Evolutionary conservation across 2,888 invertebrate genomes (phyloP), one percentile per base, ranked within the genome.

Genomic region (Zonitis immaculata): DNA sequence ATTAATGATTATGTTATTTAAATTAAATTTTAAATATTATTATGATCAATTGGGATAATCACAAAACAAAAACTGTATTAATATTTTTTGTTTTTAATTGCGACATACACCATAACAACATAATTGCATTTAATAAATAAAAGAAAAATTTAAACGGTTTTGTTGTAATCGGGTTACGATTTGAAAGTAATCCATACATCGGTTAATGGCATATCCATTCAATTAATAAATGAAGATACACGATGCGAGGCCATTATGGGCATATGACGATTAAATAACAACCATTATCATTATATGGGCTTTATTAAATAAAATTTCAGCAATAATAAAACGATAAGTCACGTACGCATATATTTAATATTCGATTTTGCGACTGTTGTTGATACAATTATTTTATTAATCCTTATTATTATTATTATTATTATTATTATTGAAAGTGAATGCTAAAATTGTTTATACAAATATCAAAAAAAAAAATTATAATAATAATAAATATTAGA

Each of bases 121-220:
- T 60, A 62, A 62, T 62, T 60, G 49, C 54, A 57, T 57, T 62
- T 59, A 58, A 60, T 60, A 60, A 60, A n/a, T n/a, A n/a, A n/a
- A n/a, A n/a, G n/a, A 55, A 51, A 58, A 22, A 58, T 57, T 58
- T 54, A 55, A 54, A 51, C 55, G 49, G 39, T 58, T 57, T 49
- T 54, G 57, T 55, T 52, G 58, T 60, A 61, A 61, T 60, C 61
- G 58, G 60, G 62, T 60, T 62, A 60, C 58, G 57, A 62, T 60
- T 62, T 56, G 62, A 62, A 62, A 62, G 62, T 60, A 59, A 60
- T 62, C 57, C 56, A 45, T 48, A 56, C 55, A n/a, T n/a, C n/a
- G 54, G 55, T 53, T 62, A 60, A 61, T 61, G 57, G 58, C 61
- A 60, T 61, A 50, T 30, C n/a, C 50, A 56, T 56, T 58, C 54